Conservation (phyloP, 2,888 invertebrate genomes). For the Pseudeuparius sepicola region DNA sequence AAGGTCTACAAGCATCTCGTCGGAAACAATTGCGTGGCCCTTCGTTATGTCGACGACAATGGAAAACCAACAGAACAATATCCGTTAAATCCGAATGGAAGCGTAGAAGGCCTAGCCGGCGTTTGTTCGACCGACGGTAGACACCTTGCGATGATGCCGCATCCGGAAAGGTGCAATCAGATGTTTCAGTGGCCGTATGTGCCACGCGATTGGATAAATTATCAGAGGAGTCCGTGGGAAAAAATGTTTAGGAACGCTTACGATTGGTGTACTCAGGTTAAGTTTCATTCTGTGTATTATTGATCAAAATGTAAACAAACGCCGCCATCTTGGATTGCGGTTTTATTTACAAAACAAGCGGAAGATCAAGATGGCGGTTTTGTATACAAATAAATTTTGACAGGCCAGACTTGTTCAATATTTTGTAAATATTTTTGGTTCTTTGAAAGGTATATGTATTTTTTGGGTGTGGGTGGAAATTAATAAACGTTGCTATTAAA, state of each 20-base stretch:
- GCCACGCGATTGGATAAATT: constrained; percentile 42
- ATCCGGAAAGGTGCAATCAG: constrained; percentile 82
- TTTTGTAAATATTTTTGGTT: no score
- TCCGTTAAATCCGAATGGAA: constrained; percentile 94
- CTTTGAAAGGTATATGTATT: no score
- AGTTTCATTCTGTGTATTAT: constrained; percentile 27
- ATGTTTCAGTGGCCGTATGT: constrained; percentile 84
- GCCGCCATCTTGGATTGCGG: no score
- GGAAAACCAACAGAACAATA: constrained; percentile 68
- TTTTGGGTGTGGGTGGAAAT: no score
- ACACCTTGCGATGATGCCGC: constrained; percentile 97
- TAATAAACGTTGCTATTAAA: no score
- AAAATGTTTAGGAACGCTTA: constrained; percentile 86
- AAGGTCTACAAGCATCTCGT: constrained; percentile 43
- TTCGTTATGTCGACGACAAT: constrained; percentile 77
- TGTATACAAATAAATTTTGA: no score
- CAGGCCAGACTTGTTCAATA: no score
- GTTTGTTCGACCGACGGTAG: constrained; percentile 84
- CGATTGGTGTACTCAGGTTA: constrained; percentile 47
- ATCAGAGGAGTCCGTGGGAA: constrained; percentile 77
- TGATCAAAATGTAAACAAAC: no score
- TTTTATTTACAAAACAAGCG: no score
- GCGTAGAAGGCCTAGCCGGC: constrained; percentile 69
- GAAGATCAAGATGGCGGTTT: no score
- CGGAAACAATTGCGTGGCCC: constrained; percentile 54